Percentiles rank a stretch among this genome's conserved stretches.
Conservation (phyloP, 1,140 invertebrate species). For the Ladona fulva region DNA sequence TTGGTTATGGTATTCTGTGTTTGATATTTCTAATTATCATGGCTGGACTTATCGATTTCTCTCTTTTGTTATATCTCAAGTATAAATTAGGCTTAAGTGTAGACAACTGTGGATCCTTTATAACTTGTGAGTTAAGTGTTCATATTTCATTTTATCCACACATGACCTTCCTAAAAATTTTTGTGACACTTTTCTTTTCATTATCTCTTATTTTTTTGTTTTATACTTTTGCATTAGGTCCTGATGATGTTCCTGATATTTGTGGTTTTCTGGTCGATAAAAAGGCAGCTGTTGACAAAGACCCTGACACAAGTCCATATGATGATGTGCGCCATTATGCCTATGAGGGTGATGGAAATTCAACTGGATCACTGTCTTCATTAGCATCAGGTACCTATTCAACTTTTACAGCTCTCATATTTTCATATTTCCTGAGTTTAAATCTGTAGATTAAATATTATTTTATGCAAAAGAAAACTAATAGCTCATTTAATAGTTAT, state of each 20-base stretch:
- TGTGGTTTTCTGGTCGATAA: constrained; percentile 84
- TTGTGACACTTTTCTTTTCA: too few species aligned
- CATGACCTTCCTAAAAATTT: too few species aligned
- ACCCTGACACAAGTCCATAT: constrained; percentile 79
- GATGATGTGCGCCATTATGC: constrained; percentile 94
- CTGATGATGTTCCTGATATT: constrained; percentile 68
- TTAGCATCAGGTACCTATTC: constrained; percentile 68
- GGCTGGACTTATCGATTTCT: too few species aligned
- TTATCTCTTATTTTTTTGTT: constrained; percentile 13
- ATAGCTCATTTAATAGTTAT: too few species aligned
- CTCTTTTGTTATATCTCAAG: too few species aligned
- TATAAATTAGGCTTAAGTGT: too few species aligned
- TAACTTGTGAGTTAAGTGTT: constrained; percentile 11
- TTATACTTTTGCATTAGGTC: constrained; percentile 28
- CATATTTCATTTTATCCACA: background rate
- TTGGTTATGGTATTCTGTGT: too few species aligned
- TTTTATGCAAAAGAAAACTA: too few species aligned
- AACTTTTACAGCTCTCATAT: too few species aligned
- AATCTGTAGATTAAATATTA: too few species aligned
- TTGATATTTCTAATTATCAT: too few species aligned
- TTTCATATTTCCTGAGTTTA: too few species aligned
- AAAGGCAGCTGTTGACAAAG: constrained; percentile 80
- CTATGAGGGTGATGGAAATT: constrained; percentile 92
- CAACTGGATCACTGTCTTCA: constrained; percentile 83
- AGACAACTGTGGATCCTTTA: background rate